Evolutionary conservation across 2,888 invertebrate genomes (phyloP), one percentile per base, ranked within the genome.

Genomic region (Actias luna): DNA sequence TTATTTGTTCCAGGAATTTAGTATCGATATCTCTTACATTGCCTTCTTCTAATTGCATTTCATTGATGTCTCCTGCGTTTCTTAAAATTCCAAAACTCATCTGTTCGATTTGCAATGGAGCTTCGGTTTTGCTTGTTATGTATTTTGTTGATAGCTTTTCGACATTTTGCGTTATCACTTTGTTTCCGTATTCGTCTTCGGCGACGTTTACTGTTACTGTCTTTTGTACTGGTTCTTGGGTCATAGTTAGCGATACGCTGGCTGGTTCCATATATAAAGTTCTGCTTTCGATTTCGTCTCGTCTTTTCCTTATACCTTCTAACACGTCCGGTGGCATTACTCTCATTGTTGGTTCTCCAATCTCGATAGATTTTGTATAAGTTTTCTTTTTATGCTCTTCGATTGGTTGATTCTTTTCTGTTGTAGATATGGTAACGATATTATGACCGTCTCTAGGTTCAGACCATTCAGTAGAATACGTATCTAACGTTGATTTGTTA

Each of bases 321-420:
- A 92, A 78, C 25, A 92, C 86, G 73, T 92, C 92, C 10, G 92
- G 92, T 39, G 92, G 92, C 73, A 89, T 80, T 65, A 88, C 77
- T 73, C 85, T 85, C 71, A 84, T 76, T 60, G 75, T 80, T 12
- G 88, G 82, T 65, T 92, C 89, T 16, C 92, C 90, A 46, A 93
- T 93, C 73, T 93, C 93, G 65, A 93, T 93, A 25, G 92, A 92
- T 70, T 93, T 93, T n/a, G 90, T 93, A 65, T 88, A 93, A 7
- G 86, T 82, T 72, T 87, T 89, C 59, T 80, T 78, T 70, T 84
- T 85, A 27, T 74, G 72, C 65, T 84, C 79, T 68, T 87, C 86
- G 42, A 80, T 66, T 5, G 87, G 84, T 62, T 82, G 82, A 65
- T 73, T 77, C 69, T 92, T 92, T 63, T 92, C 88, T 63, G 80